Evolutionary conservation across 2,888 invertebrate species (phyloP), one percentile per base, ranked within the genome.

Genomic region (Diadegma fenestrale): DNA sequence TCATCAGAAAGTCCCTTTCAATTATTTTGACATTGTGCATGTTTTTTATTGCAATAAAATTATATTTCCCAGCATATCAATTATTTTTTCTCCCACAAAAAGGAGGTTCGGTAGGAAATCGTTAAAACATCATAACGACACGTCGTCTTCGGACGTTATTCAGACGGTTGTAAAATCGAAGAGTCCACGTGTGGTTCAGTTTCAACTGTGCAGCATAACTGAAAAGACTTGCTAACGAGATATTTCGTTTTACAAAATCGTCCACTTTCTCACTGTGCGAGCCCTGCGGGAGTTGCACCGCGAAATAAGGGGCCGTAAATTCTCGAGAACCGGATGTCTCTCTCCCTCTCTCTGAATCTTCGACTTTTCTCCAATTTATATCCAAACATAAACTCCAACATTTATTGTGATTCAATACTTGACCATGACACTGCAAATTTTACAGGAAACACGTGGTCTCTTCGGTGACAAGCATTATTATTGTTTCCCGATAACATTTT

Each of bases 201-300:
- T 64, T 72, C 73, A 81, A 79, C 61, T 83, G 66, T 68, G 58
- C 73, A 69, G 41, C 64, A 75, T 88, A 89, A 90, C 88, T 87
- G 89, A 77, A 64, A 72, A 66, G 41, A 90, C 89, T 91, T 89
- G 90, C 92, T 93, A 93, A 93, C 93, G 92, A 93, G 93, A 93
- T 91, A 91, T 91, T 92, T 91, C 91, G 92, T 93, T 93, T 93
- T 91, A 91, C 93, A 91, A 93, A 93, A 93, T 93, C 91, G 90
- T 88, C 87, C 89, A 77, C 76, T 51, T 61, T 48, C 69, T 76
- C 71, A 77, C 79, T 51, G 61, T 58, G 48, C 72, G 58, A 72
- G 33, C 80, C 48, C 58, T 69, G 88, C 89, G 88, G 89, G 89
- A 89, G 90, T 89, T 89, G 87, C 88, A 88, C 88, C 48, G 90